phyloP scores from a whole-genome alignment of 2,113 vertebrate genomes.

The Bagarius yarrelli region DNA sequence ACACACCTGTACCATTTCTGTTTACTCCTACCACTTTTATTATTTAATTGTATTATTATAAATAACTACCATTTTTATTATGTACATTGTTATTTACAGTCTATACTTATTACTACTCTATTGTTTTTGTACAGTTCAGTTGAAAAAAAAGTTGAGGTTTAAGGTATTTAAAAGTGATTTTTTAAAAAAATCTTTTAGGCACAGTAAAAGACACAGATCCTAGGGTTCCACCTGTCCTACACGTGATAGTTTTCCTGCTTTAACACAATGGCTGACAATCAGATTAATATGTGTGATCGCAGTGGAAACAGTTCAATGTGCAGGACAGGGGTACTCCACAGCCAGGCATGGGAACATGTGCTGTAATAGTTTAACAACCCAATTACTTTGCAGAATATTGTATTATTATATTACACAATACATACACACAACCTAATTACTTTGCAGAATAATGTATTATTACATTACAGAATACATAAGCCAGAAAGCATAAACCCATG shows the following conservation, averaged over 20 bases:
- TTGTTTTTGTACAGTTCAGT: not conserved
- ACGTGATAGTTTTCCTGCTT: not conserved
- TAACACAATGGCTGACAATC: not conserved
- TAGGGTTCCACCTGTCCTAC: not conserved
- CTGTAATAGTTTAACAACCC: not conserved
- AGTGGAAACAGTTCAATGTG: not conserved
- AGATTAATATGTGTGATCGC: not conserved
- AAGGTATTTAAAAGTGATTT: not conserved
- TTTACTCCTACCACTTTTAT: not conserved
- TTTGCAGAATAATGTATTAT: not conserved
- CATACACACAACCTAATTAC: not conserved
- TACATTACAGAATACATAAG: not conserved
- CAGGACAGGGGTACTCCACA: not conserved
- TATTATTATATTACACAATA: not conserved
- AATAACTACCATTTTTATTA: too few species aligned
- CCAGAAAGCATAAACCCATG: not conserved
- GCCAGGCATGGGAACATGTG: not conserved
- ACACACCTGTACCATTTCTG: not conserved
- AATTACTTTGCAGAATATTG: not conserved
- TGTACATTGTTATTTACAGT: too few species aligned
- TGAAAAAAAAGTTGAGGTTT: not conserved
- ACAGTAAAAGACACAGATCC: not conserved
- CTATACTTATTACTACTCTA: not conserved
- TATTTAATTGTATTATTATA: too few species aligned
- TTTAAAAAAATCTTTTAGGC: not conserved